phyloP scores from a whole-genome alignment of 1,140 invertebrate genomes.

The Chrysomallon squamiferum region DNA sequence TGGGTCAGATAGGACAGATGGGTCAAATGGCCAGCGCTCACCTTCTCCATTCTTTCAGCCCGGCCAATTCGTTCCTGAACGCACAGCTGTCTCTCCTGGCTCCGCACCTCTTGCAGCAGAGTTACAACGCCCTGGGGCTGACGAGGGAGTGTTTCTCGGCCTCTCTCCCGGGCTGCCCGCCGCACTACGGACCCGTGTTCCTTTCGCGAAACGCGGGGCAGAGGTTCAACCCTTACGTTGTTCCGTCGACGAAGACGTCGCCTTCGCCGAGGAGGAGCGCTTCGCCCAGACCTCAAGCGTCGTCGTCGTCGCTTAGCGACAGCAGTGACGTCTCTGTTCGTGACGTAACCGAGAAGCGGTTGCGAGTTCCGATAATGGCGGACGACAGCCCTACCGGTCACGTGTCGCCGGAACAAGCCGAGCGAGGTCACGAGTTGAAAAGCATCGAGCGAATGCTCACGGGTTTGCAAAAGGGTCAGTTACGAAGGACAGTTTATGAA shows the following conservation, averaged over 20 bases:
- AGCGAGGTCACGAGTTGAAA: neutral
- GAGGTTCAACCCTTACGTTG: neutral
- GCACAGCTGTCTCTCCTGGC: conserved; percentile 8
- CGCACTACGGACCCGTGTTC: conserved; percentile 11
- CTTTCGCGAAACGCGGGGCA: conserved; percentile 4
- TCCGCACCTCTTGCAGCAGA: conserved; percentile 17
- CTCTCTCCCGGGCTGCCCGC: neutral
- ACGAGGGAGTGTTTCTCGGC: conserved; percentile 9
- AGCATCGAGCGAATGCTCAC: neutral
- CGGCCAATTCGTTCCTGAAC: conserved; percentile 1
- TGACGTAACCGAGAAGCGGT: too few species aligned
- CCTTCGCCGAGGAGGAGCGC: neutral
- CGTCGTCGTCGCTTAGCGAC: neutral
- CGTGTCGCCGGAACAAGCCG: neutral
- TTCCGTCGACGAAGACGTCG: neutral
- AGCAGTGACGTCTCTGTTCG: too few species aligned
- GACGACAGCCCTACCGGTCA: neutral
- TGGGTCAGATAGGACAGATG: conserved; percentile 10
- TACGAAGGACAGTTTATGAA: too few species aligned
- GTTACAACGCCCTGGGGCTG: conserved; percentile 8
- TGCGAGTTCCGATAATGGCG: neutral
- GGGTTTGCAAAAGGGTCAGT: neutral
- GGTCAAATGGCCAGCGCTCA: conserved; percentile 14
- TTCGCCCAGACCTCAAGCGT: neutral
- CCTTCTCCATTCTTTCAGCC: conserved; percentile 2